A percentile compares a stretch with the other conserved stretches of the same genome.
These are phyloP conservation scores for Scopus umbretta DNA, from an alignment of 2,113 vertebrate species.

Conservation along the genomic window DNA sequence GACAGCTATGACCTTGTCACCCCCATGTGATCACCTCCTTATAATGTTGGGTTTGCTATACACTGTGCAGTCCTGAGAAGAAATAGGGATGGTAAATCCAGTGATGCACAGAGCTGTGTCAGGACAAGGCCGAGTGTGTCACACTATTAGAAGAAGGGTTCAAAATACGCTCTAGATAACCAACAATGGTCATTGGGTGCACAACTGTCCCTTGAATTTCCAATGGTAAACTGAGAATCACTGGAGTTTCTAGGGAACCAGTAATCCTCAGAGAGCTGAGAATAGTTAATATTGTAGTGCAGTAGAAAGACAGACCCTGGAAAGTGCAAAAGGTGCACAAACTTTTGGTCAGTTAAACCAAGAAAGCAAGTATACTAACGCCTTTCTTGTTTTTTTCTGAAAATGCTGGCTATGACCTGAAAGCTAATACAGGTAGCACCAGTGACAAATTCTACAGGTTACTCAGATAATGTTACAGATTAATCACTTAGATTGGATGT, in stretches of 20 bases:
- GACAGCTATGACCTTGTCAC: background rate
- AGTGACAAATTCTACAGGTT: background rate
- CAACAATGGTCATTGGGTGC: background rate
- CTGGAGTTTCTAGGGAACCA: background rate
- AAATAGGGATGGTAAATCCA: background rate
- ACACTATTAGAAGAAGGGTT: background rate
- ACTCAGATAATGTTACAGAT: background rate
- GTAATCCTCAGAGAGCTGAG: background rate
- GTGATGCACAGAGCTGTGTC: background rate
- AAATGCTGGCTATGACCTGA: background rate
- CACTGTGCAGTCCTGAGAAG: background rate
- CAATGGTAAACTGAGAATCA: background rate
- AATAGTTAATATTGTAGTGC: background rate
- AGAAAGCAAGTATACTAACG: background rate
- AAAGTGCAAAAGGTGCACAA: background rate
- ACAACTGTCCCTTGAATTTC: background rate
- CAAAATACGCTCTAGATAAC: background rate
- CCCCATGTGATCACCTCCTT: background rate
- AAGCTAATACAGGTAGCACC: background rate
- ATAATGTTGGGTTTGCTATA: background rate
- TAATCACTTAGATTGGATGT: background rate
- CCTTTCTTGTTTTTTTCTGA: background rate
- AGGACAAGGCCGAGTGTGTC: background rate
- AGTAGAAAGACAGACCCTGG: background rate
- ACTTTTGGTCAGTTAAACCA: background rate